These are phyloP conservation scores for Eufriesea mexicana DNA, from an alignment of 1,140 invertebrate species.

Conservation along the genomic window DNA sequence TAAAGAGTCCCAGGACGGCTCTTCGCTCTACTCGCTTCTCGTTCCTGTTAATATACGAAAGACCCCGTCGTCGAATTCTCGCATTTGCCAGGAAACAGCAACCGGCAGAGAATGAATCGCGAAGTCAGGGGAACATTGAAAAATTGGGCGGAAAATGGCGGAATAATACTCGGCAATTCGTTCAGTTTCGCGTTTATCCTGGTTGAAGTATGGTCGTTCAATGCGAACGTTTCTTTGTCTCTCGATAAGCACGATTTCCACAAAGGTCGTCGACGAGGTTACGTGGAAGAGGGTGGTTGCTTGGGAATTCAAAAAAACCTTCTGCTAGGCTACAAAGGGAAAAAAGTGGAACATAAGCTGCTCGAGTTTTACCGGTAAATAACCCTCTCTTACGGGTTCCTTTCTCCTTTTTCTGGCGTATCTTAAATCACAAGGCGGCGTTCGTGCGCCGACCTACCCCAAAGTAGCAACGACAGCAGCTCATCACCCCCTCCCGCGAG, in stretches of 20 bases:
- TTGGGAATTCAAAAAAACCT: constrained; percentile 20
- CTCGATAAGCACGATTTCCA: constrained; percentile 30
- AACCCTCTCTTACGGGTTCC: constrained; percentile 41
- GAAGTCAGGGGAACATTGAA: too few species aligned
- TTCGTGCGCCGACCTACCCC: constrained; percentile 48
- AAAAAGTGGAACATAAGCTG: constrained; percentile 22
- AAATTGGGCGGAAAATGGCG: background rate
- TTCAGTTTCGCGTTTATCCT: background rate
- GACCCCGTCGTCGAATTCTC: constrained; percentile 21
- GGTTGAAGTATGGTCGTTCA: constrained; percentile 25
- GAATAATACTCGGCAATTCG: background rate
- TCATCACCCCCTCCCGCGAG: constrained; percentile 13
- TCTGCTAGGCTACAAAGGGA: constrained; percentile 23
- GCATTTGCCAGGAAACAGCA: background rate
- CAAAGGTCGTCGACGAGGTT: background rate
- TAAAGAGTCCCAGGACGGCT: constrained; percentile 53
- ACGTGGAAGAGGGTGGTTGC: too few species aligned
- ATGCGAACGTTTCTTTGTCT: background rate
- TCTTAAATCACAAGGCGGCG: constrained; percentile 52
- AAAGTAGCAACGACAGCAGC: constrained; percentile 53
- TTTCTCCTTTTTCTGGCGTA: constrained; percentile 33
- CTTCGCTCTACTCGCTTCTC: constrained; percentile 23
- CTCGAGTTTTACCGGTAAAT: constrained; percentile 42
- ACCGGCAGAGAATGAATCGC: background rate
- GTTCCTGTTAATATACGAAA: constrained; percentile 5